A percentile compares a stretch with the other conserved stretches of the same genome.
Conservation (phyloP, 2,888 invertebrate species). For the Cremastobaeus sp. region DNA sequence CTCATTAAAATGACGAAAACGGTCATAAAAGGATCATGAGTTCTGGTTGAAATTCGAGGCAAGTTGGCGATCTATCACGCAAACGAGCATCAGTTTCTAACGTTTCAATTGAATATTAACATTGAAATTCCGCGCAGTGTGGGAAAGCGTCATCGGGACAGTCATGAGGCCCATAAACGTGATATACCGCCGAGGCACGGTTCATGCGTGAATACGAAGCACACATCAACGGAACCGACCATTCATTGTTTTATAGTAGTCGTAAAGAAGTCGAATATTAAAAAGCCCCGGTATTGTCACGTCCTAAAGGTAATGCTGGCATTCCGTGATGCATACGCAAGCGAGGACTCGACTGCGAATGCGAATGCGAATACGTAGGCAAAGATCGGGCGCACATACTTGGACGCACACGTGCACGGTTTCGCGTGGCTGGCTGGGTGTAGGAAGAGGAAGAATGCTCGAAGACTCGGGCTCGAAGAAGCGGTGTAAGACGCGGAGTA, state of each 20-base stretch:
- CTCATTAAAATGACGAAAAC: conserved; percentile 41
- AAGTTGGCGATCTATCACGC: conserved; percentile 31
- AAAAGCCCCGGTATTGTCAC: conserved; percentile 57
- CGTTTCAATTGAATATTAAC: conserved; percentile 55
- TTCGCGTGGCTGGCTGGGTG: conserved; percentile 16
- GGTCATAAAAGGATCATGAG: conserved; percentile 22
- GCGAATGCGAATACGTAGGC: conserved; percentile 29
- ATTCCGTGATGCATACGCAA: conserved; percentile 25
- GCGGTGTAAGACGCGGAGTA: conserved; percentile 8
- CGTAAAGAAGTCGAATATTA: conserved; percentile 73
- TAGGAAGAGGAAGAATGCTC: background rate
- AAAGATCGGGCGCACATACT: conserved; percentile 8
- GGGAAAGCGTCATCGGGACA: conserved; percentile 58
- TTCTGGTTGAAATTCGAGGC: conserved; percentile 12
- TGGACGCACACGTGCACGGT: conserved; percentile 29
- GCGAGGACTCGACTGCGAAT: background rate
- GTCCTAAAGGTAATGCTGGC: conserved; percentile 26
- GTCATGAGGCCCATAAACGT: conserved; percentile 57
- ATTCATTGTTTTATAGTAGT: conserved; percentile 76
- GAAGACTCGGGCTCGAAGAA: no score
- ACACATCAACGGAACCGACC: conserved; percentile 60
- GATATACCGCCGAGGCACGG: conserved; percentile 48
- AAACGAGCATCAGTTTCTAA: conserved; percentile 47
- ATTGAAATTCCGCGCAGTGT: conserved; percentile 58
- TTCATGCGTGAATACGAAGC: conserved; percentile 56